Base-by-base conservation (phyloP, 2,797 vertebrate species). In the Chelidonichthys spinosus region DNA sequence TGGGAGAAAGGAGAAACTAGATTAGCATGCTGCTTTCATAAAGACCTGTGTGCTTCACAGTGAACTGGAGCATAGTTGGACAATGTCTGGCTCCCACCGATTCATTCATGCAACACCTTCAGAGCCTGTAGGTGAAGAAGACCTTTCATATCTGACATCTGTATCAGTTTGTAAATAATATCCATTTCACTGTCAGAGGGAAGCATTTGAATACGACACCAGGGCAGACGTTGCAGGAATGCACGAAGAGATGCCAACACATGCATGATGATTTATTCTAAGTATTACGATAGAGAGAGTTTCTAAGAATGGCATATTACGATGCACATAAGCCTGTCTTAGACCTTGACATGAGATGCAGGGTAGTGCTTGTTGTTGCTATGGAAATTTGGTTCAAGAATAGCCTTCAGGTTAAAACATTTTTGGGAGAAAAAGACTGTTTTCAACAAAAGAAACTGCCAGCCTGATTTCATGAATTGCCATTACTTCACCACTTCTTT, bases 91-190 rank as follows among this genome's bases (percentile, higher is more conserved):
- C 59, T 71, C 71, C 37, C 13, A 71, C 67, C 13, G 63, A 64
- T 83, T 83, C 78, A 72, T 86, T 86, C 75, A 78, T 61, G 62
- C 71, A 66, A 6, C 46, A 62, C 68, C 62, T 67, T 32, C 3
- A 2, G 33, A 54, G 82, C 74, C 82, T 70, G 35, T 74, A 74
- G 79, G 76, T 81, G 81, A 67, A 50, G 69, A 65, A 50, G 69
- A 65, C 75, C 66, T 73, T 63, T 74, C 65, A 75, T 78, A 76
- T 87, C 72, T 78, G 76, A 89, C 87, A 80, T 87, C 76, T 87
- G 79, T 77, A 85, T 85, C 68, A 35, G 84, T 83, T 87, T 82
- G 83, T 86, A 73, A 89, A 86, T 85, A 59, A 88, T 79, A 90
- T 85, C 84, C 5, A 3, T 72, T 81, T 78, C 64, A 47, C 75